Evolutionary conservation across 2,797 vertebrate genomes (phyloP).

Genomic region (Macrochelys suwanniensis): DNA sequence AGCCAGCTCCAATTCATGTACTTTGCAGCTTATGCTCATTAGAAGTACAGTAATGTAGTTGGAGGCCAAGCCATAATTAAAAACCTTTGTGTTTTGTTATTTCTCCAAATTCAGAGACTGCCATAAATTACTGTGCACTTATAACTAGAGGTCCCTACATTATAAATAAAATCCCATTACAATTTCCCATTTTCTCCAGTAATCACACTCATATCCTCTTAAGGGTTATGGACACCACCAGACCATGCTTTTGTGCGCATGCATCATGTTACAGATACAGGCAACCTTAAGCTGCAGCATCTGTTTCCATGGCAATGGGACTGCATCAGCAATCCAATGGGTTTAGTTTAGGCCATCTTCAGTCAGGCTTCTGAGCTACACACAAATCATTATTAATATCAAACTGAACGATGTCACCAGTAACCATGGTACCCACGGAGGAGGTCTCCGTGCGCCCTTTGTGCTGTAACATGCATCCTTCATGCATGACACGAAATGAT

Average conservation of each 20-base stretch:
- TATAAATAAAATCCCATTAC: not conserved
- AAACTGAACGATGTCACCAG: slow-evolving; percentile 80
- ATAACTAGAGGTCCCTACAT: fast-evolving
- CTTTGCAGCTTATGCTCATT: not conserved
- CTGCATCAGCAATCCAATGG: slow-evolving; percentile 71
- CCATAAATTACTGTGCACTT: fast-evolving
- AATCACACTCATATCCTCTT: not conserved
- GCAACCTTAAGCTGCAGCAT: slow-evolving; percentile 72
- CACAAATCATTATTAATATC: slow-evolving; percentile 79
- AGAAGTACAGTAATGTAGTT: not conserved
- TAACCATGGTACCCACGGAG: slow-evolving; percentile 80
- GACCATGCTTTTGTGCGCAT: not conserved
- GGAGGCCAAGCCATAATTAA: not conserved
- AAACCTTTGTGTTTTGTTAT: not conserved
- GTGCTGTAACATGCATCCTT: slow-evolving; percentile 62
- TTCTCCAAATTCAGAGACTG: not conserved
- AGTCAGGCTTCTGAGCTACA: slow-evolving; percentile 54
- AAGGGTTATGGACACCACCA: not conserved
- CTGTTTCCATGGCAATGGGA: slow-evolving; percentile 85
- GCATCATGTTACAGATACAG: slow-evolving; percentile 18
- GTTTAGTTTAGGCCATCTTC: slow-evolving; percentile 69
- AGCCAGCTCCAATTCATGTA: not conserved
- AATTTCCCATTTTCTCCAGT: not conserved
- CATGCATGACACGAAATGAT: slow-evolving; percentile 34
- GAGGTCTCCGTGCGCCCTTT: slow-evolving; percentile 77